Evolutionary conservation across 1,140 invertebrate species (phyloP).

Genomic region (Parasteatoda tepidariorum): DNA sequence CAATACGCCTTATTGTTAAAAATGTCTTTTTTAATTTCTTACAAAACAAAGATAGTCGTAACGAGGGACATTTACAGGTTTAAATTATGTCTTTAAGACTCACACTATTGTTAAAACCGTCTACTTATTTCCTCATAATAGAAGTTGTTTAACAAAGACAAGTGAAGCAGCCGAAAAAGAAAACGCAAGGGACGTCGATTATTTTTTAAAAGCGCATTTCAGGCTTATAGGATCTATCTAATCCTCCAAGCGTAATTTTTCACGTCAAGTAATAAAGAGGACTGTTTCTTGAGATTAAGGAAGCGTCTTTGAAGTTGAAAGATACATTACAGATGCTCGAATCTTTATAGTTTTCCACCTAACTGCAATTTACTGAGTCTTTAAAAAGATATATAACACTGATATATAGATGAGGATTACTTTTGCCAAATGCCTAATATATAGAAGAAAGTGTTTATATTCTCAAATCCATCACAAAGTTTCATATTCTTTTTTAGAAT

Average conservation of each 20-base stretch:
- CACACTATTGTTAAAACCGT: neutral
- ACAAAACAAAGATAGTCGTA: too few relatives aligned
- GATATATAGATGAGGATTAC: slow-evolving; percentile 39
- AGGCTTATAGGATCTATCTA: slow-evolving; percentile 41
- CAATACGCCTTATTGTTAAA: too few relatives aligned
- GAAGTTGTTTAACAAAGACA: slow-evolving; percentile 18
- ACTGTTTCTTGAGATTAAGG: slow-evolving; percentile 25
- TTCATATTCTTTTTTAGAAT: too few relatives aligned
- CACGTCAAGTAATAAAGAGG: slow-evolving; percentile 22
- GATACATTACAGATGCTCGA: slow-evolving; percentile 40
- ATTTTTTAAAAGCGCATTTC: slow-evolving; percentile 29
- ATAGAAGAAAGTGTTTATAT: slow-evolving; percentile 15
- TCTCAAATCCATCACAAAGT: too few relatives aligned
- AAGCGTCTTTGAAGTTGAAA: slow-evolving; percentile 36
- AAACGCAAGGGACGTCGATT: neutral
- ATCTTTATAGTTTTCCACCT: slow-evolving; percentile 23
- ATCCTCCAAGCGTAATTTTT: slow-evolving; percentile 52
- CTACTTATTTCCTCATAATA: slow-evolving; percentile 30
- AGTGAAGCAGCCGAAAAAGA: neutral
- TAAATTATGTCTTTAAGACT: slow-evolving; percentile 35
- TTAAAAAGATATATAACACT: too few relatives aligned
- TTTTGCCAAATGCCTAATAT: slow-evolving; percentile 39
- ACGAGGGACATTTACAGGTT: neutral
- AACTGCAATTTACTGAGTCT: slow-evolving; percentile 46
- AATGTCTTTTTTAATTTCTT: too few relatives aligned